These are phyloP conservation scores for Burhinus oedicnemus DNA, from an alignment of 2,113 vertebrate species.

Conservation along the genomic window DNA sequence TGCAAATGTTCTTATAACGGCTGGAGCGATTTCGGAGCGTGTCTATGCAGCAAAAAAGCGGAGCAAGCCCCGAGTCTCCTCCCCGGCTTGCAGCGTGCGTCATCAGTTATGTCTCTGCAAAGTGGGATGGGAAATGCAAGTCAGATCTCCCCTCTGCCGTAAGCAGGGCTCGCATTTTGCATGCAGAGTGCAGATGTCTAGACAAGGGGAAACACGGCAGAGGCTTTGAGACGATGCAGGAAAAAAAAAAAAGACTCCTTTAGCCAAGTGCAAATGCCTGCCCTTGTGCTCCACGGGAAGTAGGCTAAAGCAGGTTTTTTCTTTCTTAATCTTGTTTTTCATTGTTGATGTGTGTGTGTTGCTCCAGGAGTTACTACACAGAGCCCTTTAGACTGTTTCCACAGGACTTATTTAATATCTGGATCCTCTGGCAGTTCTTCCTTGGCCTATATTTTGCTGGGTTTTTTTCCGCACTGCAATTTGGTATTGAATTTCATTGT, in stretches of 20 bases:
- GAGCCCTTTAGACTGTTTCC: neutral
- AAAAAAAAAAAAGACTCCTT: neutral
- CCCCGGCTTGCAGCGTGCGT: neutral
- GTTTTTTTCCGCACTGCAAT: neutral
- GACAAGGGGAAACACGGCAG: neutral
- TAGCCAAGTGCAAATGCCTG: neutral
- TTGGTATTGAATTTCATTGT: neutral
- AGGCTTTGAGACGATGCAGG: neutral
- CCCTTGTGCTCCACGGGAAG: neutral
- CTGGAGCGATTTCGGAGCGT: rapidly evolving
- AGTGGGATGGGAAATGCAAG: neutral
- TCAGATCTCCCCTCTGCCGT: neutral
- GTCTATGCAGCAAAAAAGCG: neutral
- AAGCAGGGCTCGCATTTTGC: neutral
- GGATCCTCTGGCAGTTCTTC: neutral
- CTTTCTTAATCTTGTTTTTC: neutral
- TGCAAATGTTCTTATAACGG: rapidly evolving
- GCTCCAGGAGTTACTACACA: neutral
- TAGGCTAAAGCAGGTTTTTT: neutral
- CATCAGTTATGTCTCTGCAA: neutral
- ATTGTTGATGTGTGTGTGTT: neutral
- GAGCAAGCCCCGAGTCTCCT: neutral
- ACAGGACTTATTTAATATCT: neutral
- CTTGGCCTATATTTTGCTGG: neutral
- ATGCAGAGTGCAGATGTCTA: neutral